Percentiles rank a stretch among this genome's conserved stretches.
These are phyloP conservation scores for Pyrrhia umbra DNA, from an alignment of 2,888 invertebrate genomes.

Conservation along the genomic window DNA sequence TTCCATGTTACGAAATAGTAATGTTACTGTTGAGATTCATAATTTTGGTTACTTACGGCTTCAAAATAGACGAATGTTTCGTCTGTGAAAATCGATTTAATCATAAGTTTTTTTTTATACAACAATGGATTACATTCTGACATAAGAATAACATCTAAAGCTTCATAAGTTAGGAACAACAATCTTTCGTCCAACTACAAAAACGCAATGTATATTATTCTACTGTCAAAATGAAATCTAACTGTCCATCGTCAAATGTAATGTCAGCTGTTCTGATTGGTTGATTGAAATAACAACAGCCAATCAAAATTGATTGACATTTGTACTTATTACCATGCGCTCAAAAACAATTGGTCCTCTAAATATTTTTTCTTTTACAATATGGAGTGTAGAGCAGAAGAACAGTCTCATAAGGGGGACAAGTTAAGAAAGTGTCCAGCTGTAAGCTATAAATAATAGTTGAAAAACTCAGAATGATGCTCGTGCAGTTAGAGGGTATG, in stretches of 20 bases:
- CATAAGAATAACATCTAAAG: background rate
- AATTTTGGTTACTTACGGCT: slow-evolving; percentile 9
- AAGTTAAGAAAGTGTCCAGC: no score
- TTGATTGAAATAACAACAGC: background rate
- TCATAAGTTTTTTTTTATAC: background rate
- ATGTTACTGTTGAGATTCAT: slow-evolving; percentile 15
- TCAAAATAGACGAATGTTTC: no score
- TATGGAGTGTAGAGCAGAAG: no score
- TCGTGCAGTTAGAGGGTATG: no score
- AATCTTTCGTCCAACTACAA: no score
- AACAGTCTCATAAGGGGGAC: no score
- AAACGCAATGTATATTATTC: background rate
- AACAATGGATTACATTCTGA: background rate
- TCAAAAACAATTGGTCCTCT: background rate
- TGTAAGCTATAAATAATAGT: no score
- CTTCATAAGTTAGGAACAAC: background rate
- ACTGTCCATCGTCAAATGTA: background rate
- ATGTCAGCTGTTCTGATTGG: background rate
- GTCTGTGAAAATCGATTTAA: no score
- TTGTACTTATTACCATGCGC: background rate
- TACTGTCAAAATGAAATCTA: no score
- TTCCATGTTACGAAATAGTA: slow-evolving; percentile 45
- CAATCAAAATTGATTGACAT: background rate
- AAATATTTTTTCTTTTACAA: background rate
- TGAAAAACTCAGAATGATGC: no score